Evolutionary conservation across 1,140 invertebrate species (phyloP).

Genomic region (Phymastichus coffea): DNA sequence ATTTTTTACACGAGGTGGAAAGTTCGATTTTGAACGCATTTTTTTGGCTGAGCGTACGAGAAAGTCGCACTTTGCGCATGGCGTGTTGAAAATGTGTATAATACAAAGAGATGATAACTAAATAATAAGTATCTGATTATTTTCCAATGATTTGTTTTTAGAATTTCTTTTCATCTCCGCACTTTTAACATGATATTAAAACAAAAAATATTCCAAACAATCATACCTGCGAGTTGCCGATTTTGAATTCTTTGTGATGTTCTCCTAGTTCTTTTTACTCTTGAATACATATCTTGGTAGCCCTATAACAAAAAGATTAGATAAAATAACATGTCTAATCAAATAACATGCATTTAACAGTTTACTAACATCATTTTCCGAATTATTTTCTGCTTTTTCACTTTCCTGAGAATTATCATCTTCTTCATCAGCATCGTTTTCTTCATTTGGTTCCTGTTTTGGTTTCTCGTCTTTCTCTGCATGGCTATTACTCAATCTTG

Average conservation of each 20-base stretch:
- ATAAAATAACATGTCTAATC: conserved; percentile 9
- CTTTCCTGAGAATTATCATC: conserved; percentile 37
- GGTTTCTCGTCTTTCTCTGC: conserved; percentile 45
- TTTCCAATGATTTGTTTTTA: too few species aligned
- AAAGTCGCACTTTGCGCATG: too few species aligned
- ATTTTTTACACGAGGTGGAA: too few species aligned
- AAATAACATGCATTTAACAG: too few species aligned
- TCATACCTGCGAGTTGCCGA: conserved; percentile 43
- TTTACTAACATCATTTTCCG: conserved; percentile 47
- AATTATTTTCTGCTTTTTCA: conserved; percentile 49
- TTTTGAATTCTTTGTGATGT: conserved; percentile 50
- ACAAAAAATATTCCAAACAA: not conserved
- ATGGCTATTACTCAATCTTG: conserved; percentile 44
- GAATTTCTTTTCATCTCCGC: too few species aligned
- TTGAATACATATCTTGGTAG: conserved; percentile 64
- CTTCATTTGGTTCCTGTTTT: conserved; percentile 41
- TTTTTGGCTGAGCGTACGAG: too few species aligned
- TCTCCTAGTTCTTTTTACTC: conserved; percentile 61
- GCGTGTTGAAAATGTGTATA: too few species aligned
- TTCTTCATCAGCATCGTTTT: conserved; percentile 34
- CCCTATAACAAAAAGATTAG: conserved; percentile 39
- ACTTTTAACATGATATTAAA: too few species aligned
- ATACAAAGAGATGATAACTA: too few species aligned
- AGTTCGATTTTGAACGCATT: too few species aligned
- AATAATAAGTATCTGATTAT: too few species aligned